Conservation (phyloP, 2,797 vertebrate species). For the Tapirus indicus region DNA sequence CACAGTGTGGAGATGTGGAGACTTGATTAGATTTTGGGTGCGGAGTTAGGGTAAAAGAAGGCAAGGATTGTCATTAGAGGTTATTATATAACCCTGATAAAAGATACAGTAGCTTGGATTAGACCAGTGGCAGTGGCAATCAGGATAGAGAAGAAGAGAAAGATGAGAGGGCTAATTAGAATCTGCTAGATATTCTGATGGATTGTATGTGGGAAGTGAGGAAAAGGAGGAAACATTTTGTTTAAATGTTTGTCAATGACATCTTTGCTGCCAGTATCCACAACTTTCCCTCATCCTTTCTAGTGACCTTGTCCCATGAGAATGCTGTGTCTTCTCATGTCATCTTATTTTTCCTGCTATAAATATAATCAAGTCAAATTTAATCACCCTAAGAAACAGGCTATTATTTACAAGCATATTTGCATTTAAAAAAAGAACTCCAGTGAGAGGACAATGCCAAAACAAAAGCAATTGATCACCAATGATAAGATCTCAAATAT, state of each 20-base stretch:
- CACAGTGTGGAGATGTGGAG: not conserved
- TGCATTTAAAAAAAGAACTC: not conserved
- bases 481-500: not conserved
- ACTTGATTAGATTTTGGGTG: not conserved
- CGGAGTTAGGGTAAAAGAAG: not conserved
- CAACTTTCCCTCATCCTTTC: not conserved
- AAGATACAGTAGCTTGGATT: not conserved
- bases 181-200: not conserved
- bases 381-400: not conserved
- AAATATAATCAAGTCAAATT: not conserved
- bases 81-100: not conserved
- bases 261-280: not conserved
- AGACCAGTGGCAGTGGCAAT: not conserved
- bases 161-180: not conserved
- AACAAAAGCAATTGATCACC: conserved; percentile 4
- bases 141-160: not conserved
- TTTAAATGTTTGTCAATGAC: not conserved
- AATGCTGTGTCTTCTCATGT: not conserved
- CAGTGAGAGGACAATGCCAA: not conserved
- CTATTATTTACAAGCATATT: not conserved
- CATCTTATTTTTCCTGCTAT: not conserved
- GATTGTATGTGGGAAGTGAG: not conserved
- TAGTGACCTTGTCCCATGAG: not conserved
- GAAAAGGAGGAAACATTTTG: not conserved
- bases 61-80: not conserved